phyloP scores from a whole-genome alignment of 2,113 vertebrate genomes.

The Pandion haliaetus region DNA sequence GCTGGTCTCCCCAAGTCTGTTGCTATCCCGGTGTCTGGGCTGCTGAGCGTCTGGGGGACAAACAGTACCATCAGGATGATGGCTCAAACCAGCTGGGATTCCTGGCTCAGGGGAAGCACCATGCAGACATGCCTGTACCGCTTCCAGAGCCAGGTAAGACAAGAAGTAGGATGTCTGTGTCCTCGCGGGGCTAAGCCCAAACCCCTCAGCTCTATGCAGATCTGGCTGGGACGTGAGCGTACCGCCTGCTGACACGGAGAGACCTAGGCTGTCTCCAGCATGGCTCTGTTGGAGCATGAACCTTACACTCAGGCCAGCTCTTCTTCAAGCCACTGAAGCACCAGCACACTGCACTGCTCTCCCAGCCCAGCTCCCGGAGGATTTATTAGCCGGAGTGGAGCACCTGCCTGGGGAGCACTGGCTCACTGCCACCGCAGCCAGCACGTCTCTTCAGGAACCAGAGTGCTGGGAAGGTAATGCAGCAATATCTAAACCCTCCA shows the following conservation, averaged over 20 bases:
- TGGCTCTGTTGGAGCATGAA: not conserved
- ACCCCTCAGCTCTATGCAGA: not conserved
- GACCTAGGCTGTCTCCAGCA: not conserved
- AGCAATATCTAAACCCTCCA: not conserved
- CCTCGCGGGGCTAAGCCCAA: not conserved
- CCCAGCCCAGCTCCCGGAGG: not conserved
- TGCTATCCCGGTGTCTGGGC: not conserved
- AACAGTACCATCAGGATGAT: not conserved
- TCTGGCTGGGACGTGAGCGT: not conserved
- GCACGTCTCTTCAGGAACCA: not conserved
- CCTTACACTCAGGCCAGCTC: not conserved
- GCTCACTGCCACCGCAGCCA: not conserved
- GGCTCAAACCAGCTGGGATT: not conserved
- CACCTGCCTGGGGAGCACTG: not conserved
- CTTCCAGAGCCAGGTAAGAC: not conserved
- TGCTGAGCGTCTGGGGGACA: not conserved
- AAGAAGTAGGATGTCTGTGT: not conserved
- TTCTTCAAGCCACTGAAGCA: not conserved
- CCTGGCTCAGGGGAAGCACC: not conserved
- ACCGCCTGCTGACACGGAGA: not conserved
- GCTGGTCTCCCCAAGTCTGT: not conserved
- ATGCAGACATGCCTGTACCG: not conserved
- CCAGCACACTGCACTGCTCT: not conserved
- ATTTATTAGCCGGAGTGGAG: not conserved
- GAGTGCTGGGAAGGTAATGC: not conserved